Evolutionary conservation across 1,140 invertebrate genomes (phyloP).

Genomic region (Leguminivora glycinivorella): DNA sequence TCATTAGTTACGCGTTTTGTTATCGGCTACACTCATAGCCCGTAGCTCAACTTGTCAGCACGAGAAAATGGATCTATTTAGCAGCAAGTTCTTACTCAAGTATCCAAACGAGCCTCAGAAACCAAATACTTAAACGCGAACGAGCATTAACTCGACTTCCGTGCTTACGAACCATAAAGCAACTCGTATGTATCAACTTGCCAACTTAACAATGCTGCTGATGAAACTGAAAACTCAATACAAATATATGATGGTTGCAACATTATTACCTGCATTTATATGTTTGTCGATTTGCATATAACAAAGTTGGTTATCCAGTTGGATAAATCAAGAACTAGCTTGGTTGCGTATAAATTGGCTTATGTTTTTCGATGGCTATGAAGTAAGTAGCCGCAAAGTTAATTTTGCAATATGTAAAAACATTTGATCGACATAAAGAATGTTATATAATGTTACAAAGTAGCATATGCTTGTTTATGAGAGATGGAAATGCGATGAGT

Average conservation of each 20-base stretch:
- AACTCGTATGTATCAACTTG: constrained; percentile 9
- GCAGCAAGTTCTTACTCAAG: background rate
- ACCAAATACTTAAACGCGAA: constrained; percentile 9
- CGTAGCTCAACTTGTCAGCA: too few relatives aligned
- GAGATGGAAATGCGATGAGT: background rate
- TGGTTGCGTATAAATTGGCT: background rate
- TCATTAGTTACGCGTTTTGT: too few relatives aligned
- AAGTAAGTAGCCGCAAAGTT: background rate
- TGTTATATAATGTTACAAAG: background rate
- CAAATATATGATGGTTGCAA: background rate
- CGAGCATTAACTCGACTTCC: constrained; percentile 11
- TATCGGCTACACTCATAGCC: too few relatives aligned
- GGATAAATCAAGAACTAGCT: background rate
- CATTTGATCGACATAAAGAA: constrained; percentile 4
- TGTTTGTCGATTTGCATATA: background rate
- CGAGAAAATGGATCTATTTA: too few relatives aligned
- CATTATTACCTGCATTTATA: background rate
- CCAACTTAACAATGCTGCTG: background rate
- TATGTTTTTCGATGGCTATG: background rate
- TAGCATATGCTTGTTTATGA: constrained; percentile 1
- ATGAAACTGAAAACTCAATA: background rate
- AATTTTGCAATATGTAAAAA: background rate
- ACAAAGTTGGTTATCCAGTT: background rate
- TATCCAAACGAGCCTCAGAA: background rate
- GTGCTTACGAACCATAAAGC: background rate